Conservation (phyloP, 2,113 vertebrate species). For the Alethe castanea region DNA sequence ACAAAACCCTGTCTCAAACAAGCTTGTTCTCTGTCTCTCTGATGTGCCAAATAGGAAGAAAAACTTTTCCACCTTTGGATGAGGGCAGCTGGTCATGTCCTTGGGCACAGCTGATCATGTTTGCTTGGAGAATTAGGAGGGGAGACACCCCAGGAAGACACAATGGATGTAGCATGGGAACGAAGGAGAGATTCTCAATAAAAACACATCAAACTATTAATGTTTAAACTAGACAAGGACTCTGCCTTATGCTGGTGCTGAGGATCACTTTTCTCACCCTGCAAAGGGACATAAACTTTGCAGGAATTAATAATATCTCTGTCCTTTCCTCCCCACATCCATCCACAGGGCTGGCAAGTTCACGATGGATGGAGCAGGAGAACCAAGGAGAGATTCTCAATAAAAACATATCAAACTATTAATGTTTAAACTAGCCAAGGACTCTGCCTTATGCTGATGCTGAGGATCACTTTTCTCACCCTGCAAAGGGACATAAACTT, state of each 20-base stretch:
- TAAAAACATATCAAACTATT: not conserved
- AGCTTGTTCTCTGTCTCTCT: not conserved
- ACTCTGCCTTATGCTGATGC: not conserved
- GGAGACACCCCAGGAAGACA: not conserved
- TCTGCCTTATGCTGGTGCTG: not conserved
- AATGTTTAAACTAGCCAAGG: not conserved
- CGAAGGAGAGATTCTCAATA: not conserved
- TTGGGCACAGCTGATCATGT: not conserved
- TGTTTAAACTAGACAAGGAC: not conserved
- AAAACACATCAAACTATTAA: not conserved
- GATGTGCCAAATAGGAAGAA: not conserved
- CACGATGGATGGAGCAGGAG: not conserved
- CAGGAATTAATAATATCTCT: accelerated
- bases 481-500: not conserved
- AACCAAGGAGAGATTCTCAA: not conserved
- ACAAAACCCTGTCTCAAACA: not conserved
- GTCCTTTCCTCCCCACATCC: not conserved
- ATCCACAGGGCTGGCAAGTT: not conserved
- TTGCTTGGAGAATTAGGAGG: not conserved
- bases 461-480: not conserved
- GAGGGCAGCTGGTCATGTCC: not conserved
- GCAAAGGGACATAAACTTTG: not conserved
- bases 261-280: not conserved
- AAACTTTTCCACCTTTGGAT: not conserved
- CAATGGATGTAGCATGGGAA: not conserved